phyloP scores from a whole-genome alignment of 1,140 invertebrate genomes.

The Coenobita brevimanus region DNA sequence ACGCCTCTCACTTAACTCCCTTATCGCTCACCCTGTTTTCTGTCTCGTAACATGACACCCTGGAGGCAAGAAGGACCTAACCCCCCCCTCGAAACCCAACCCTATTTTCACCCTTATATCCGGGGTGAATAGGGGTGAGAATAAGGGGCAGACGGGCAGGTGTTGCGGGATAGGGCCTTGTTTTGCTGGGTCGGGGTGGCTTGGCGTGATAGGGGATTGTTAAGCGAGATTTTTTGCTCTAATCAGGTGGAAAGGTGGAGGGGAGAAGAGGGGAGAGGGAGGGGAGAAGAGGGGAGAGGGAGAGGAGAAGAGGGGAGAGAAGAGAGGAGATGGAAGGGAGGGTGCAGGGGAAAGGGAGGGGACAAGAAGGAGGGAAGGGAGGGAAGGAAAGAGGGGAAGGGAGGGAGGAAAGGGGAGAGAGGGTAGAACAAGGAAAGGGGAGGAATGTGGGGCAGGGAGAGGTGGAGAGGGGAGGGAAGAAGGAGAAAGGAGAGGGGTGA shows the following conservation, averaged over 20 bases:
- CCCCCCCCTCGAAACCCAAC: background rate
- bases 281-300: background rate
- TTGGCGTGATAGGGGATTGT: conserved; percentile 41
- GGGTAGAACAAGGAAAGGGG: too few species aligned
- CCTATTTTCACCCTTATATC: too few species aligned
- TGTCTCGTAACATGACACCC: conserved; percentile 30
- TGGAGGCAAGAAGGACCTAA: background rate
- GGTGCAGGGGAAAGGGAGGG: background rate
- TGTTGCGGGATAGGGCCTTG: background rate
- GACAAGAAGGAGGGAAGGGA: background rate
- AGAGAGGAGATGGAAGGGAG: too few species aligned
- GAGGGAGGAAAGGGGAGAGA: too few species aligned
- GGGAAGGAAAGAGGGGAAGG: too few species aligned
- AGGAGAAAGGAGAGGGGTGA: background rate
- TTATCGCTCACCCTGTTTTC: conserved; percentile 52
- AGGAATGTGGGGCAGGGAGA: background rate
- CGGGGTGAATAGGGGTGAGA: too few species aligned
- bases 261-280: background rate
- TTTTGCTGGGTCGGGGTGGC: background rate
- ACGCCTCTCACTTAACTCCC: conserved; percentile 40
- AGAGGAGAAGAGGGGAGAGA: background rate
- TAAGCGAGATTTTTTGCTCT: conserved; percentile 44
- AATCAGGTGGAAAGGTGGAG: conserved; percentile 41
- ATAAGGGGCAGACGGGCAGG: too few species aligned
- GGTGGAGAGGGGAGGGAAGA: background rate